Evolutionary conservation across 2,113 vertebrate genomes (phyloP).

Genomic region (Penelope pileata): DNA sequence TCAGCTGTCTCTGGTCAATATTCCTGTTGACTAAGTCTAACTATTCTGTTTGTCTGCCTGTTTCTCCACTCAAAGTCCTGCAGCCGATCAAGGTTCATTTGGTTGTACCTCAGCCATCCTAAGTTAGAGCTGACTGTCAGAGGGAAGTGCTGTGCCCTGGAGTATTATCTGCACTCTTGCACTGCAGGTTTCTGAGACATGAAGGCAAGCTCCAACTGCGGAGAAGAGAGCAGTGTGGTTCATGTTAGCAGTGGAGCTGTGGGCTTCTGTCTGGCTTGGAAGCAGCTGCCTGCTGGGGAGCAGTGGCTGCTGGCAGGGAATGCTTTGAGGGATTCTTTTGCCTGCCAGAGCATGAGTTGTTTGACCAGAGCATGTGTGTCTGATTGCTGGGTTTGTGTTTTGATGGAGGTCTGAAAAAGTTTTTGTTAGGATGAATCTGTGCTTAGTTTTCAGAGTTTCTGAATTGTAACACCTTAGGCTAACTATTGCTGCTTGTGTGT

Average conservation of each 20-base stretch:
- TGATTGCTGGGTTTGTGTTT: not conserved
- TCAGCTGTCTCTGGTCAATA: not conserved
- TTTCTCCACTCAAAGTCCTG: not conserved
- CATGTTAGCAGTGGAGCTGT: not conserved
- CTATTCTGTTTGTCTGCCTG: not conserved
- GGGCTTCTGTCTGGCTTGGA: not conserved
- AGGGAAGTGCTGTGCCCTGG: not conserved
- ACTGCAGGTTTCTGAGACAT: not conserved
- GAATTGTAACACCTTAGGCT: not conserved
- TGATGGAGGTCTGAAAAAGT: not conserved
- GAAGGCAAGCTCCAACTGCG: not conserved
- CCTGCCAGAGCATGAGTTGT: not conserved
- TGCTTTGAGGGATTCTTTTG: not conserved
- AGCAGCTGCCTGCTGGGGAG: not conserved
- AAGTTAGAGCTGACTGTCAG: not conserved
- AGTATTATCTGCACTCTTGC: not conserved
- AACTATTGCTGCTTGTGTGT: not conserved
- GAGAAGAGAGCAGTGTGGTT: not conserved
- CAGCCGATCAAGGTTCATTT: not conserved
- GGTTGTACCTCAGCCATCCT: not conserved
- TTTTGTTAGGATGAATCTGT: not conserved
- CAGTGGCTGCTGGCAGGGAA: not conserved
- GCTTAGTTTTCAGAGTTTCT: not conserved
- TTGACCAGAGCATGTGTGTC: not conserved
- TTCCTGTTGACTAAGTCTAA: not conserved